Conservation (phyloP, 92 coral and sea anemone species). For the Virgularia gustaviana region DNA sequence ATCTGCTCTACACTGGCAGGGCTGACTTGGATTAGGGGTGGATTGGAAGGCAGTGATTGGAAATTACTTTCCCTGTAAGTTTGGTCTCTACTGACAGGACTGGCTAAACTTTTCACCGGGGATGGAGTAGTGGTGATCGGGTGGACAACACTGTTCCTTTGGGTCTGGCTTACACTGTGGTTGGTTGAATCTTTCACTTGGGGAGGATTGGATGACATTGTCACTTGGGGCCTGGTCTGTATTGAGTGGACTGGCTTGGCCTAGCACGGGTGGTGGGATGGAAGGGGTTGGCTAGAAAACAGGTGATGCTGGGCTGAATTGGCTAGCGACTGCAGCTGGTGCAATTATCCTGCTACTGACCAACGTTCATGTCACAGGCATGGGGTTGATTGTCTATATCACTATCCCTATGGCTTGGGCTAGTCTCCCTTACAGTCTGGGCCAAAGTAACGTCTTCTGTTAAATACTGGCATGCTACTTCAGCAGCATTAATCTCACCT, state of each 20-base stretch:
- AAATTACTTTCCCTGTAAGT: no score
- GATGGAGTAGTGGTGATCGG: no score
- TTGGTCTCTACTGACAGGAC: no score
- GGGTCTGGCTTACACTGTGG: no score
- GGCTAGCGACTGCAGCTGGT: neutral
- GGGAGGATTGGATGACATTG: no score
- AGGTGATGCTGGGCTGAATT: neutral
- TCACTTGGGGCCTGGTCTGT: neutral
- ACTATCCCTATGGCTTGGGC: neutral
- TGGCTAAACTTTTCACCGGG: no score
- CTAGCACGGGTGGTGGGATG: neutral
- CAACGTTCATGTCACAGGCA: no score
- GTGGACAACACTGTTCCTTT: no score
- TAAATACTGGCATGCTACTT: neutral
- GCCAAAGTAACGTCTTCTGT: neutral
- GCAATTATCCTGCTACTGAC: neutral
- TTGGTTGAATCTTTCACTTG: no score
- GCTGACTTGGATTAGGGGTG: no score
- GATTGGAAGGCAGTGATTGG: no score
- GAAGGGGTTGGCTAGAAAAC: neutral
- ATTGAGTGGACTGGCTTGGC: neutral
- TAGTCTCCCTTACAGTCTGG: neutral
- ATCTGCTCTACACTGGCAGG: no score
- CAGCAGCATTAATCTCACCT: slow-evolving; percentile 24
- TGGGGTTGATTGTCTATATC: neutral